phyloP scores from a whole-genome alignment of 2,113 vertebrate genomes.

The Todiramphus chloris region DNA sequence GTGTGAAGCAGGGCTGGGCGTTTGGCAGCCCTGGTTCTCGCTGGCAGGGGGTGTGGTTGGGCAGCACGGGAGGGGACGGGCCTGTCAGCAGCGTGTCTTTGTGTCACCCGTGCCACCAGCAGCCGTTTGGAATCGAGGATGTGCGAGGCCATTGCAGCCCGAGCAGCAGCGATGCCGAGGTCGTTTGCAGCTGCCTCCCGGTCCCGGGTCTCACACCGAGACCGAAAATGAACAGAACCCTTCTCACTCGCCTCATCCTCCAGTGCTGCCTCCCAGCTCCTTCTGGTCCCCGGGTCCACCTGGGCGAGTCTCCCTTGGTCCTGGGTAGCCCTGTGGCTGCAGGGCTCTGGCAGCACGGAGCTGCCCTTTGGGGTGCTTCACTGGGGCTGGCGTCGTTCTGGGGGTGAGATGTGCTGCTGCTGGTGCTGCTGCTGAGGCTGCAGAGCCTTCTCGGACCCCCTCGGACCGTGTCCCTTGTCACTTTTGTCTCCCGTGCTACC shows the following conservation, averaged over 20 bases:
- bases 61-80: not conserved
- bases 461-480: rapidly evolving
- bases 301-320: rapidly evolving
- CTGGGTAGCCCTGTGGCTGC: rapidly evolving
- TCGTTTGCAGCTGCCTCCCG: rapidly evolving
- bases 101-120: not conserved
- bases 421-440: not conserved
- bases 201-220: rapidly evolving
- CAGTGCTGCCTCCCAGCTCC: rapidly evolving
- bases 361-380: not conserved
- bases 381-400: rapidly evolving
- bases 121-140: not conserved
- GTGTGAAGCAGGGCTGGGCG: rapidly evolving
- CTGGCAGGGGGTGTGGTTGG: rapidly evolving
- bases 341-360: not conserved
- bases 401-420: not conserved
- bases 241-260: rapidly evolving
- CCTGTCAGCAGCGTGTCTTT: not conserved
- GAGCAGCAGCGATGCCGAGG: rapidly evolving
- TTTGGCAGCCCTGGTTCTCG: rapidly evolving
- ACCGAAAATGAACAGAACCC: not conserved
- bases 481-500: not conserved
- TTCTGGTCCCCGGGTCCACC: not conserved
- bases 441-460: not conserved
- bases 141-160: rapidly evolving